Conservation (phyloP, 2,113 vertebrate species). For the Mus musculus region DNA sequence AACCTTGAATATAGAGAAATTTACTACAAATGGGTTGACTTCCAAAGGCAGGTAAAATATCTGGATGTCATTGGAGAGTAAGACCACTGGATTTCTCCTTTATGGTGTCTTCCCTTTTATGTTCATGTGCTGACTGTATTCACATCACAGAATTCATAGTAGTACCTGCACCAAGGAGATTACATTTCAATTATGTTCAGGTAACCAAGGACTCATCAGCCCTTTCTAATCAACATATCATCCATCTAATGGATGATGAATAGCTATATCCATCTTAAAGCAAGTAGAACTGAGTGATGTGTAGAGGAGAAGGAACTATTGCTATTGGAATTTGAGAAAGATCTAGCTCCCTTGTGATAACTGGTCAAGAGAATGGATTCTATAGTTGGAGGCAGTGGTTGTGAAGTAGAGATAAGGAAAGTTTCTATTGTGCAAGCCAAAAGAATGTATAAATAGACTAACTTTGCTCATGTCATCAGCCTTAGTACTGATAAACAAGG, state of each 20-base stretch:
- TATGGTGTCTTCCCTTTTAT: background rate
- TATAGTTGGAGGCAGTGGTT: background rate
- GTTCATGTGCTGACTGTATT: background rate
- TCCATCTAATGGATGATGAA: background rate
- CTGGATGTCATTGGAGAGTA: background rate
- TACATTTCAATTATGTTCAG: background rate
- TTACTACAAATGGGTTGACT: background rate
- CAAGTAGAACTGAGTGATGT: background rate
- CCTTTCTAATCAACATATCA: background rate
- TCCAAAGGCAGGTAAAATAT: background rate
- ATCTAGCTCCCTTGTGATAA: background rate
- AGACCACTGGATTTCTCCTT: background rate
- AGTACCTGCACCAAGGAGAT: background rate
- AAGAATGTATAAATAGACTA: background rate
- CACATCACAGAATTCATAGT: background rate
- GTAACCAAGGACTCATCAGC: background rate
- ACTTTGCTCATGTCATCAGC: background rate
- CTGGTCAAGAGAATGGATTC: background rate
- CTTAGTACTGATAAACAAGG: background rate
- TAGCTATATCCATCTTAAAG: background rate
- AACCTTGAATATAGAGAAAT: background rate
- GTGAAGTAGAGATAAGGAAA: background rate
- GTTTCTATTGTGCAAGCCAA: background rate
- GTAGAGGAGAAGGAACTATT: background rate
- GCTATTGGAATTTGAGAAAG: background rate